Evolutionary conservation across 2,113 vertebrate genomes (phyloP).

Genomic region (Rhizomys pruinosus): DNA sequence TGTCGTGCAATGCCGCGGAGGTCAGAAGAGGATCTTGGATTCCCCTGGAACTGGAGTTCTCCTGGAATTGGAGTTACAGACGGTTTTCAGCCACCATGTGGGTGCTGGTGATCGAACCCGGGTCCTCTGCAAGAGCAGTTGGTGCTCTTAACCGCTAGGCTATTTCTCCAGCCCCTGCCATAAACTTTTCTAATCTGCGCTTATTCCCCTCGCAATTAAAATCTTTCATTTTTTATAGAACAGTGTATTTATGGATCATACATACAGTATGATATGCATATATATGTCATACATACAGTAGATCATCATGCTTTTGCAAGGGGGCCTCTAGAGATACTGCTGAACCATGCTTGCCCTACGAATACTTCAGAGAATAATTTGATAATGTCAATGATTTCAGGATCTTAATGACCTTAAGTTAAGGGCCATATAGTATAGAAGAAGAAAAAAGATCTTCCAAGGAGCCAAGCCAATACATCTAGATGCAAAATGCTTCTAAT

Average conservation of each 20-base stretch:
- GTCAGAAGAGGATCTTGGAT: no score
- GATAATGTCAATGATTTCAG: conserved; percentile 8
- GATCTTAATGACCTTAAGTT: not conserved
- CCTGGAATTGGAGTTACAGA: no score
- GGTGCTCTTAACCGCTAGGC: no score
- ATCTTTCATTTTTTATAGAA: not conserved
- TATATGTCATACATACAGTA: not conserved
- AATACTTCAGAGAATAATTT: not conserved
- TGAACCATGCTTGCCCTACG: not conserved
- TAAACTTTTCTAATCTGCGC: not conserved
- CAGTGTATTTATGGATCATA: not conserved
- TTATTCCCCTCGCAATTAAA: not conserved
- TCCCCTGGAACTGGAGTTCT: no score
- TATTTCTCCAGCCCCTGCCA: no score
- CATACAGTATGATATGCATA: no score
- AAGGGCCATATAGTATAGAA: not conserved
- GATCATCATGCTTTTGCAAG: not conserved
- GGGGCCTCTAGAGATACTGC: not conserved
- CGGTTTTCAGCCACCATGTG: no score
- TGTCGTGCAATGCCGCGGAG: no score
- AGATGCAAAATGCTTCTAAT: not conserved
- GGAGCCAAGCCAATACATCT: not conserved
- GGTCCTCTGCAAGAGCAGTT: no score
- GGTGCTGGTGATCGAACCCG: no score
- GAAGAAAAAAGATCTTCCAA: not conserved